These are phyloP conservation scores for Charina bottae DNA, from an alignment of 2,113 vertebrate species.

Conservation along the genomic window DNA sequence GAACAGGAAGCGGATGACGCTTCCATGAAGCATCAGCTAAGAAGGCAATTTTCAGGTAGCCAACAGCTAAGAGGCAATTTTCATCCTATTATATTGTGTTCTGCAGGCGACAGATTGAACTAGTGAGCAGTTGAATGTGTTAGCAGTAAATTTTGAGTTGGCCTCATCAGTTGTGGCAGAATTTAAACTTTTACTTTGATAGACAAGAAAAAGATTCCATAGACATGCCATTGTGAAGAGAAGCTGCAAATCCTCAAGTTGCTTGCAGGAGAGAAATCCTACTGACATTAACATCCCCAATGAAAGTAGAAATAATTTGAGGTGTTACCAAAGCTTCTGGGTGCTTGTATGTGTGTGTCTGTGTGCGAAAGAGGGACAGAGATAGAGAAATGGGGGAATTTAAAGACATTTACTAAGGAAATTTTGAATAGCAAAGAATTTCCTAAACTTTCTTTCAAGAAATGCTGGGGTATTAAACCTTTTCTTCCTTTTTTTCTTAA, in stretches of 20 bases:
- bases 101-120: slow-evolving; percentile 60
- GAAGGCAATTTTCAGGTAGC: slow-evolving; percentile 63
- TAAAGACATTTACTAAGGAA: neutral
- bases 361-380: neutral
- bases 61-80: slow-evolving; percentile 68
- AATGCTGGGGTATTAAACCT: too few species aligned
- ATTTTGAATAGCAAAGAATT: neutral
- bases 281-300: neutral
- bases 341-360: neutral
- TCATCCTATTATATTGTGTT: slow-evolving; percentile 65
- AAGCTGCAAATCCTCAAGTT: slow-evolving; percentile 5
- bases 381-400: neutral
- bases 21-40: slow-evolving; percentile 63
- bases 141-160: neutral
- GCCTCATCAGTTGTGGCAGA: slow-evolving; percentile 39
- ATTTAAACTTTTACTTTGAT: slow-evolving; percentile 47
- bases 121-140: slow-evolving; percentile 55
- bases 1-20: slow-evolving; percentile 55
- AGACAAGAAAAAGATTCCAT: neutral
- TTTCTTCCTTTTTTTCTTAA: neutral
- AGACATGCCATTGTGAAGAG: neutral
- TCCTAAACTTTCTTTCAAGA: neutral
- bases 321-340: neutral
- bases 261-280: neutral
- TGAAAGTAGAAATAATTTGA: neutral